Conservation (phyloP, 1,140 invertebrate genomes). For the Oppia nitens region DNA sequence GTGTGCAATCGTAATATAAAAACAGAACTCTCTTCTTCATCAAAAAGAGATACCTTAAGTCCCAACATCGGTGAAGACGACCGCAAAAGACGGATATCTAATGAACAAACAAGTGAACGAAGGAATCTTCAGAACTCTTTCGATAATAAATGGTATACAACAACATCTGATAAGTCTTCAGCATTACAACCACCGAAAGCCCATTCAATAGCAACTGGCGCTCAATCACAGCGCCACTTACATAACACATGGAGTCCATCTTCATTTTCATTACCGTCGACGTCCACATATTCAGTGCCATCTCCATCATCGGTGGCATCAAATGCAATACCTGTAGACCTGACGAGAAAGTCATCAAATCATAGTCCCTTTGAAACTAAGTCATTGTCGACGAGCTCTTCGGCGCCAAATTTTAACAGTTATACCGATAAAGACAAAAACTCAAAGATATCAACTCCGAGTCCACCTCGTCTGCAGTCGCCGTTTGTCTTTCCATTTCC, state of each 20-base stretch:
- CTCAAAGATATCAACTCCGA: neutral
- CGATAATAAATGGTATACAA: neutral
- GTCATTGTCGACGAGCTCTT: neutral
- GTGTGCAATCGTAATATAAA: neutral
- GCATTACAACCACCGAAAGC: constrained; percentile 8
- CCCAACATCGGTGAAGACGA: neutral
- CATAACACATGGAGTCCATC: constrained; percentile 20
- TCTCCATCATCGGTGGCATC: neutral
- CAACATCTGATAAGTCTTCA: neutral
- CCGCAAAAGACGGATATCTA: neutral
- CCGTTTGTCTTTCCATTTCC: neutral
- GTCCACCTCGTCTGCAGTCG: neutral
- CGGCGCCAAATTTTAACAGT: neutral
- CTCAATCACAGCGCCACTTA: neutral
- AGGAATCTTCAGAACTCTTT: neutral
- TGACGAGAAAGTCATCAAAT: neutral
- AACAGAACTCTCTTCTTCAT: neutral
- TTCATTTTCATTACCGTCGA: neutral
- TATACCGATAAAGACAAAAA: neutral
- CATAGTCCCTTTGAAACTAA: neutral
- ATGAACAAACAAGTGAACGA: neutral
- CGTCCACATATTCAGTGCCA: neutral
- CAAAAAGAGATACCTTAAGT: neutral
- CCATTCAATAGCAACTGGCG: constrained; percentile 1
- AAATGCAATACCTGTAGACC: neutral